These are phyloP conservation scores for Eurosta solidaginis DNA, from an alignment of 1,140 invertebrate genomes.

Conservation along the genomic window DNA sequence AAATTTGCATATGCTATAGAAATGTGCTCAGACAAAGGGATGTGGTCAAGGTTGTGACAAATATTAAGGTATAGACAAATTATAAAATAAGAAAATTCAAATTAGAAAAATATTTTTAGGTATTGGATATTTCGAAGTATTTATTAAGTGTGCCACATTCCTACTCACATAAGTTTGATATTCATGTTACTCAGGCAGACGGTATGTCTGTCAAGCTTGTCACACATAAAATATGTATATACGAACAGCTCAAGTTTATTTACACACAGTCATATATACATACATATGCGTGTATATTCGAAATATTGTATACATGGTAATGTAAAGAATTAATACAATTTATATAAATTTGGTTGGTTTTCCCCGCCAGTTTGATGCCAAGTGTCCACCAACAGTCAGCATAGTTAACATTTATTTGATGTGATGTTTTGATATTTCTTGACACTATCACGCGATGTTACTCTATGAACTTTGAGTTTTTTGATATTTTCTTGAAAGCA, in stretches of 20 bases:
- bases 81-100: not conserved
- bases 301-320: not conserved
- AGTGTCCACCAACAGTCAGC: not conserved
- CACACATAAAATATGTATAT: too few relatives aligned
- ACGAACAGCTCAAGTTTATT: too few relatives aligned
- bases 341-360: not conserved
- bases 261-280: not conserved
- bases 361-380: not conserved
- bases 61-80: not conserved
- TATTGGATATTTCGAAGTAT: not conserved
- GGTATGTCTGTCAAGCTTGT: not conserved
- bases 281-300: not conserved
- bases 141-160: not conserved
- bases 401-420: conserved; percentile 59
- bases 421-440: conserved; percentile 61
- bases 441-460: conserved; percentile 57
- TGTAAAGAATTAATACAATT: not conserved
- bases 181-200: not conserved
- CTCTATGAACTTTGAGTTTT: conserved; percentile 16
- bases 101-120: not conserved
- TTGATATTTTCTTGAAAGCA: not conserved
- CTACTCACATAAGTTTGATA: not conserved
- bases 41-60: not conserved
- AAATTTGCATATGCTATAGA: not conserved
- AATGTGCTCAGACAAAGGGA: not conserved